Evolutionary conservation across 2,888 invertebrate genomes (phyloP), one percentile per base, ranked within the genome.

Genomic region (Lordiphosa andalusiaca): DNA sequence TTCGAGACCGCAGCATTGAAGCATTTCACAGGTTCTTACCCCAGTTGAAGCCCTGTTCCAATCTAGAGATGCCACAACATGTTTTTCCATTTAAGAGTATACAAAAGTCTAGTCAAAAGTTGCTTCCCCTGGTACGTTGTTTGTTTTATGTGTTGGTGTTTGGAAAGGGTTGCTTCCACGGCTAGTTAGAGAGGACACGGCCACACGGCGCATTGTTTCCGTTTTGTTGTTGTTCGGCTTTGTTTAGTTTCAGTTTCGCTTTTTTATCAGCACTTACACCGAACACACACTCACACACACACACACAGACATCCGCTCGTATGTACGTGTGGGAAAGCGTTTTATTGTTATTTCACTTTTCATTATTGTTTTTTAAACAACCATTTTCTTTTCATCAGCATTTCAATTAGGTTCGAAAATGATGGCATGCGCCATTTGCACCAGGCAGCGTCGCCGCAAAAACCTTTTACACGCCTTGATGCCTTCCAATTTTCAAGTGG

Each of bases 281-380:
- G 16, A 16, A 42, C 30, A 42, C 30, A 30, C 1, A 42, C 25
- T n/a, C 25, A 16, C 0, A 42, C 25, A 23, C 30, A 42, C 30
- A 30, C 1, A 42, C 25, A 23, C 25, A 16, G 0, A 42, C 25
- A 23, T 13, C 37, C 42, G 42, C 38, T 30, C 54, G 25, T 37
- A 7, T 50, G 19, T 44, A 13, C 41, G 40, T 40, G 39, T 30
- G 30, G 71, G 48, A 56, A 76, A 80, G 58, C 77, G 67, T 70
- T 78, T 80, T 73, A 72, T 65, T 72, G 73, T 71, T 68, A 61
- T 81, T 76, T 74, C 81, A 69, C 59, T 81, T 77, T 80, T 70
- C 71, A 83, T 84, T 81, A 83, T 83, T 80, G 78, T 80, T 80
- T 74, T 82, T 72, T 55, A 69, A 81, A 71, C 57, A 81, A 64